Base-by-base conservation (phyloP, 2,797 vertebrate species). In the Champsocephalus gunnari region DNA sequence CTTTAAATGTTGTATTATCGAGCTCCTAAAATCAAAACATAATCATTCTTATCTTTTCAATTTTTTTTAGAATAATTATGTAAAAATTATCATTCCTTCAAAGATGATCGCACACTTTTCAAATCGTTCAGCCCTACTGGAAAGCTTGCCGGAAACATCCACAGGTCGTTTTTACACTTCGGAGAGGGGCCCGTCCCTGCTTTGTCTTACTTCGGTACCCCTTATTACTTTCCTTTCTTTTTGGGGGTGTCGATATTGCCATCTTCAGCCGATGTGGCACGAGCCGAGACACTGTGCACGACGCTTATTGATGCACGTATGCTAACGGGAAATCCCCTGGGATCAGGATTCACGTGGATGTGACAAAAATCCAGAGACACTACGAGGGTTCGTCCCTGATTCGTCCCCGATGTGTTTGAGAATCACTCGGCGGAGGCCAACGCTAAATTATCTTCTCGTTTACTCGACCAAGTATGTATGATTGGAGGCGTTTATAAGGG, bases 261-360 rank as follows among this genome's bases (percentile, higher is more conserved):
- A 77, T 70, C 68, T 75, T 75, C 41, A 63, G 71, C 73, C 45
- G 34, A 77, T 56, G 79, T 86, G 86, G 86, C 81, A 85, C 80
- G 12, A 77, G 79, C 81, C 58, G 56, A 77, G 60, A 81, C 79
- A 82, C 86, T 83, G 88, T 90, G 86, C 86, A 80, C 56, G 76
- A 76, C 4, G 12, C 67, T 67, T 48, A 47, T 55, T 64, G 9
- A 53, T 65, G 75, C 82, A 83, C 82, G 38, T 57, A n/a, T 1
- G 12, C 19, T 8, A 10, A 74, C 53, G 3, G 13, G 12, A 17
- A 14, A 28, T 41, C 45, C 62, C 47, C 34, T 32, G 12, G 7
- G 5, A 49, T 64, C 54, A 60, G 53, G 51, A 72, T 48, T 67
- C 57, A 64, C 44, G 3, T 57, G n/a, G 12, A 48, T 51, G 57